These are phyloP conservation scores for Indicator maculatus DNA, from an alignment of 2,113 vertebrate species.

Conservation along the genomic window DNA sequence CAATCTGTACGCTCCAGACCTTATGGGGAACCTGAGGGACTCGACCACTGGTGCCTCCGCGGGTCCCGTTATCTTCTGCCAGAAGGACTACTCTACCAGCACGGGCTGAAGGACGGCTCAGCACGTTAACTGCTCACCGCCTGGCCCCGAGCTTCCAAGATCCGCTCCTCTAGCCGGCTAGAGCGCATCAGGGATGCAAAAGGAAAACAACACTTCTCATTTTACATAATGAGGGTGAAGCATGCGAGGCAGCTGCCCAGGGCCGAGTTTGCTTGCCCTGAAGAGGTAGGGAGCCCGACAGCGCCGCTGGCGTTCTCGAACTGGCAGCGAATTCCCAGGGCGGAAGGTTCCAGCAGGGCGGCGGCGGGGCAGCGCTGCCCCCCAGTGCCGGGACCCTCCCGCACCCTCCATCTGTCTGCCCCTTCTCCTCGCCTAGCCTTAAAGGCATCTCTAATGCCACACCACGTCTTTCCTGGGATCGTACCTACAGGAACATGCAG, in stretches of 20 bases:
- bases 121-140: not conserved
- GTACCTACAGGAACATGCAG: rapidly evolving
- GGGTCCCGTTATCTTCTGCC: not conserved
- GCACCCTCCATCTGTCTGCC: not conserved
- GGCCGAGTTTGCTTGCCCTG: not conserved
- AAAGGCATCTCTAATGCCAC: rapidly evolving
- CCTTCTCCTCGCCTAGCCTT: rapidly evolving
- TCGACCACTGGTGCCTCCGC: not conserved
- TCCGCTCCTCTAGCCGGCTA: rapidly evolving
- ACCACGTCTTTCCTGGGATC: rapidly evolving
- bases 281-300: rapidly evolving
- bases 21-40: not conserved
- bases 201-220: not conserved
- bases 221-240: not conserved
- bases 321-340: rapidly evolving
- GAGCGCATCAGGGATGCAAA: rapidly evolving
- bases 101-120: rapidly evolving
- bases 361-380: conserved; percentile 39
- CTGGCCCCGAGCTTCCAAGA: rapidly evolving
- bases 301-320: rapidly evolving
- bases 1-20: not conserved
- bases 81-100: not conserved
- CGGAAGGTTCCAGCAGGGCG: rapidly evolving
- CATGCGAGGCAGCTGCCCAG: not conserved
- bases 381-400: not conserved